These are phyloP conservation scores for Dryococelus australis DNA, from an alignment of 2,888 invertebrate genomes.

Conservation along the genomic window DNA sequence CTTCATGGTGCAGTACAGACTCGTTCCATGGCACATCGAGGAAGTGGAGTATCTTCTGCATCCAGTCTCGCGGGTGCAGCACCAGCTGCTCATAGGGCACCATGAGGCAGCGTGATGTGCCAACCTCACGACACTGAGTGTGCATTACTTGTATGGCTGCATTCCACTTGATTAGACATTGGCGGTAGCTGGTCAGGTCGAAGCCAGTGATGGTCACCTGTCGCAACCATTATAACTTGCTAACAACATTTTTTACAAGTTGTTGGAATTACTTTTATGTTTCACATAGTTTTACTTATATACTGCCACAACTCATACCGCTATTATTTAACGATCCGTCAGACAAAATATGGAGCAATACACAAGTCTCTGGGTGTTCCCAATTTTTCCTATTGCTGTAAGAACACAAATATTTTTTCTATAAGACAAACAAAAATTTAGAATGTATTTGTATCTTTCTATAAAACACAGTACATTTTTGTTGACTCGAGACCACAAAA, in stretches of 20 bases:
- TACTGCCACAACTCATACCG: neutral
- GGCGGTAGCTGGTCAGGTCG: slow-evolving; percentile 90
- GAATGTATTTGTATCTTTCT: no score
- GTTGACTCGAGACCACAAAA: no score
- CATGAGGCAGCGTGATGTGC: slow-evolving; percentile 79
- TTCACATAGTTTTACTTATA: neutral
- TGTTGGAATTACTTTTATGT: no score
- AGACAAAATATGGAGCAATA: no score
- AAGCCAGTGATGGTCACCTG: slow-evolving; percentile 88
- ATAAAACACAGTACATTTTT: no score
- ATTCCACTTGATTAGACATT: slow-evolving; percentile 97
- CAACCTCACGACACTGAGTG: slow-evolving; percentile 87
- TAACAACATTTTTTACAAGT: no score
- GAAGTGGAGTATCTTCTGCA: slow-evolving; percentile 87
- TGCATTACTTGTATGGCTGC: slow-evolving; percentile 94
- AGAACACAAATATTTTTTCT: no score
- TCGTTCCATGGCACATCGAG: slow-evolving; percentile 95
- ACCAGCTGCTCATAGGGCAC: slow-evolving; percentile 98
- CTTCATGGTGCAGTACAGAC: slow-evolving; percentile 96
- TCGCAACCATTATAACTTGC: slow-evolving; percentile 32
- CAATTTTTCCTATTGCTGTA: no score
- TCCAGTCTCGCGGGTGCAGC: slow-evolving; percentile 88
- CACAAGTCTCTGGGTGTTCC: no score
- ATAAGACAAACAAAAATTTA: no score
- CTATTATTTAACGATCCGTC: neutral